phyloP scores from a whole-genome alignment of 1,140 invertebrate genomes.

The Ladona fulva region DNA sequence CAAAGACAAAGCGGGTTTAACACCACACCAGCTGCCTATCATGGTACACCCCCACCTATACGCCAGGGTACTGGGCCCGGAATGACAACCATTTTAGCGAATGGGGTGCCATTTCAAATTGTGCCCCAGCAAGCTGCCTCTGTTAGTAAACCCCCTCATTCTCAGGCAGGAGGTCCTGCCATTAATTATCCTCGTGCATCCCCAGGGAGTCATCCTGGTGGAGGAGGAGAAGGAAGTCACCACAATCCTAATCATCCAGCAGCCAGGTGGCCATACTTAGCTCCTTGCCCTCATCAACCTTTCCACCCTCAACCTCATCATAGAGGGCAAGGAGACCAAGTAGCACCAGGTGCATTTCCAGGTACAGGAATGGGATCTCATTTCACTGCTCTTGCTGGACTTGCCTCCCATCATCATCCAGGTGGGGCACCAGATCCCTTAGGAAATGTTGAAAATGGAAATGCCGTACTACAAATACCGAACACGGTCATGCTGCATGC shows the following conservation, averaged over 20 bases:
- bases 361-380: not conserved
- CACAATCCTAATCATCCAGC: not conserved
- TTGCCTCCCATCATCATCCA: not conserved
- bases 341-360: not conserved
- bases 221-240: not conserved
- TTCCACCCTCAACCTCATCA: not conserved
- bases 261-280: not conserved
- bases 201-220: not conserved
- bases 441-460: not conserved
- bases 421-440: not conserved
- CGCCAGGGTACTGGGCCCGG: not conserved
- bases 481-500: not conserved
- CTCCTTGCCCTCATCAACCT: not conserved
- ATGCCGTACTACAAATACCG: not conserved
- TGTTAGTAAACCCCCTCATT: not conserved
- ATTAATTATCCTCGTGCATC: not conserved
- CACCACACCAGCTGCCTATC: slow-evolving; percentile 22
- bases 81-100: not conserved
- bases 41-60: not conserved
- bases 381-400: not conserved
- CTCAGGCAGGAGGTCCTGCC: not conserved
- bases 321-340: not conserved
- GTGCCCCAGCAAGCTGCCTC: not conserved
- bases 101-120: not conserved
- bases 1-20: slow-evolving; percentile 28